phyloP scores from a whole-genome alignment of 2,797 vertebrate species.

The Pitangus sulphuratus region DNA sequence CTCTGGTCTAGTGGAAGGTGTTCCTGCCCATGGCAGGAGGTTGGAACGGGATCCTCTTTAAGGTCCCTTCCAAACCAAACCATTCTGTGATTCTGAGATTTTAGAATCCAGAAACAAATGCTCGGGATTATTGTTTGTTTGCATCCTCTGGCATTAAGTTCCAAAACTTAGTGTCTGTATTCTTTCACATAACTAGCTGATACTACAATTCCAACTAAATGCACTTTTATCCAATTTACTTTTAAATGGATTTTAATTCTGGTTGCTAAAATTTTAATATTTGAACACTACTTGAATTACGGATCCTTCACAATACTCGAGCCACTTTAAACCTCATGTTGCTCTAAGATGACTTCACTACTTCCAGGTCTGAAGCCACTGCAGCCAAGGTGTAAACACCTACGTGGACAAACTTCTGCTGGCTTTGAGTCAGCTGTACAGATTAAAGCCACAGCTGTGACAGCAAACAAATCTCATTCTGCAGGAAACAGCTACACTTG shows the following conservation, averaged over 20 bases:
- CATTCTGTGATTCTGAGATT: background rate
- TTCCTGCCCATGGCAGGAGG: rapidly evolving
- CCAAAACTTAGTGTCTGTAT: background rate
- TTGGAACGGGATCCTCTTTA: background rate
- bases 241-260: background rate
- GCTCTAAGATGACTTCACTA: background rate
- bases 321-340: background rate
- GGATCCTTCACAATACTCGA: background rate
- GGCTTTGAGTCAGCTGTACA: background rate
- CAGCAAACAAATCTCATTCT: background rate
- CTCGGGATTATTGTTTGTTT: background rate
- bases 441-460: background rate
- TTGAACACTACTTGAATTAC: background rate
- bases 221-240: background rate
- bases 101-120: background rate
- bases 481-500: background rate
- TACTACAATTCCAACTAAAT: background rate
- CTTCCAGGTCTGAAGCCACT: background rate
- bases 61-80: background rate
- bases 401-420: background rate
- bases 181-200: background rate
- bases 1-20: too few relatives aligned
- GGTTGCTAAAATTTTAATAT: background rate
- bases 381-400: background rate
- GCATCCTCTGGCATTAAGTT: background rate